phyloP scores from a whole-genome alignment of 2,797 vertebrate genomes.

The Telmatherina bonti region DNA sequence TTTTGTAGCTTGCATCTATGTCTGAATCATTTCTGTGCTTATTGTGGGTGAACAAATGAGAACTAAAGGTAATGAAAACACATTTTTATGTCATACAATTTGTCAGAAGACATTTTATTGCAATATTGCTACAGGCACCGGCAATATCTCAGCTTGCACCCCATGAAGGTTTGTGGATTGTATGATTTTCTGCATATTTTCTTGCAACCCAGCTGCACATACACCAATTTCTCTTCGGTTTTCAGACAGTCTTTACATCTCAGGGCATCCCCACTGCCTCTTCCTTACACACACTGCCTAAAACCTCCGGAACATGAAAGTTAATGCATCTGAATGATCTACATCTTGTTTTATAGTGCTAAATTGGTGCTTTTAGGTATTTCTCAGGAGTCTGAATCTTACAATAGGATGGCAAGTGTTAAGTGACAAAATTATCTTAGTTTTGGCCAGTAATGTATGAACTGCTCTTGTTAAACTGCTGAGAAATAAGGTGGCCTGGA shows the following conservation, averaged over 20 bases:
- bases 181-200: slow-evolving; percentile 34
- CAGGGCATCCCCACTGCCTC: slow-evolving; percentile 68
- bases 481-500: slow-evolving; percentile 43
- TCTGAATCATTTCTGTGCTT: slow-evolving; percentile 30
- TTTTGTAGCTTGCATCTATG: slow-evolving; percentile 49
- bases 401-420: slow-evolving; percentile 4
- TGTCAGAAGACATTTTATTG: slow-evolving; percentile 43
- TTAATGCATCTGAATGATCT: slow-evolving; percentile 9
- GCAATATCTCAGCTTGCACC: slow-evolving; percentile 28
- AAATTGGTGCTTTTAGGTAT: slow-evolving; percentile 60
- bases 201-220: slow-evolving; percentile 30
- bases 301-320: slow-evolving; percentile 27
- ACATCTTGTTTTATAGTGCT: slow-evolving; percentile 25
- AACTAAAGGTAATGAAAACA: slow-evolving; percentile 11
- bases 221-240: slow-evolving; percentile 17
- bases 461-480: slow-evolving; percentile 36
- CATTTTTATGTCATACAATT: slow-evolving; percentile 14
- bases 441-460: slow-evolving; percentile 48
- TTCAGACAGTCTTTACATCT: slow-evolving; percentile 51
- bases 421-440: background rate
- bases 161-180: slow-evolving; percentile 21
- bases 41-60: slow-evolving; percentile 31
- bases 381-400: slow-evolving; percentile 48
- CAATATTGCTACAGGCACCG: slow-evolving; percentile 47
- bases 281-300: slow-evolving; percentile 62